Evolutionary conservation across 2,113 vertebrate genomes (phyloP), one percentile per base, ranked within the genome.

Genomic region (Eurystomus gularis): DNA sequence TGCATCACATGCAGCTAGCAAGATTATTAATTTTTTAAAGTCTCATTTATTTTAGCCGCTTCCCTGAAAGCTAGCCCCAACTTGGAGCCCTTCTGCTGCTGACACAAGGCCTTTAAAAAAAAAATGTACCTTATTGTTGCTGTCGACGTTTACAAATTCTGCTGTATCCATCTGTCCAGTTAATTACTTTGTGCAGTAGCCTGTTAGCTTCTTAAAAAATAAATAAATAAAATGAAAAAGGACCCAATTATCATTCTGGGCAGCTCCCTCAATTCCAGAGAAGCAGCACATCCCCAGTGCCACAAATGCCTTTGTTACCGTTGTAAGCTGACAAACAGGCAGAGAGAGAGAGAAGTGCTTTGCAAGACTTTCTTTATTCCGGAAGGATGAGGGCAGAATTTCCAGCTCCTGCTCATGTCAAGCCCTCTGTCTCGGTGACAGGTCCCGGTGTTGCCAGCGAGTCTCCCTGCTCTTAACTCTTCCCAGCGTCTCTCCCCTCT

Each of bases 111-210:
- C 55, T 66, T 77, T 31, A 10, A 40, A 61, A 35, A 54, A 72
- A 51, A 48, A 49, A 42, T 40, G 33, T 18, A 9, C 62, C 86
- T 52, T 78, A 73, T 40, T 93, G 76, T 72, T 86, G 61, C 77
- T 85, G 89, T 84, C 40, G 3, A 93, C 71, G 3, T 94, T 96
- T 72, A 90, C 96, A 90, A 88, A 95, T 94, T 84, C 73, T 76
- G 81, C 61, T 52, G 66, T 73, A 79, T 37, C 95, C 96, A 83
- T 96, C 96, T 94, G 97, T 84, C 97, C 92, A 70, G 93, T 97
- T 97, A 97, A 97, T 96, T 89, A 97, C 95, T 95, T 97, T 93
- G 92, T 86, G 79, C 95, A 69, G 81, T 88, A 81, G 91, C 81
- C 89, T 79, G 83, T 94, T 94, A 29, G 61, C 76, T 88, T 95